Evolutionary conservation across 2,113 vertebrate genomes (phyloP), one percentile per base, ranked within the genome.

Genomic region (Miniopterus natalensis): DNA sequence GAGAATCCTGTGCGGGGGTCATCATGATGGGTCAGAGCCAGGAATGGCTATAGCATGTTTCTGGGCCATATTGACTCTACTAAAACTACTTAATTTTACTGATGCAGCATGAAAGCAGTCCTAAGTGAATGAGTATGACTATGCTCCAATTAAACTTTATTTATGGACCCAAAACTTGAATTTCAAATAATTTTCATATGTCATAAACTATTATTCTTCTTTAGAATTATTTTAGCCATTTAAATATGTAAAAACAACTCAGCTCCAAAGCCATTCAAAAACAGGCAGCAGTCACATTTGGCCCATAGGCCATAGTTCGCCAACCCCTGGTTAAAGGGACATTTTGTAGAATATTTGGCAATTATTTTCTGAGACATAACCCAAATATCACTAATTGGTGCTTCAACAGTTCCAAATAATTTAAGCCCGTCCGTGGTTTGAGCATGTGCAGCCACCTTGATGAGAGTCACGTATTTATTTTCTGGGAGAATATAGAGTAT

Each of bases 341-440:
- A 74, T 63, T 77, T n/a, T 86, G 40, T 59, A 51, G 12, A 65
- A 65, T 79, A 66, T 74, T 42, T 80, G 74, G 18, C 36, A 74
- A 75, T 90, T 86, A 93, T 90, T 66, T 53, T 81, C n/a, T 93
- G n/a, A 68, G 20, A 27, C 42, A 31, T 74, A 86, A 80, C 1
- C 20, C 49, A 65, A 81, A 25, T 59, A 80, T 47, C 27, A 80
- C 36, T 23, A 53, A 59, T 31, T 55, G 13, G 23, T 40, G 6
- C 23, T 89, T 74, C n/a, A 80, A 66, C 4, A 47, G n/a, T 74
- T 74, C 49, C 15, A 84, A 59, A 31, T 17, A 23, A 80, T 53
- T 47, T 20, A 66, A 89, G 63, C 12, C 31, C 2, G 0, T 81
- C 47, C 42, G 6, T 66, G 21, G 25, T 84, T 74, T 31, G 31